Percentiles rank a stretch among this genome's conserved stretches.
phyloP scores from a whole-genome alignment of 2,113 vertebrate genomes.

The Excalfactoria chinensis region DNA sequence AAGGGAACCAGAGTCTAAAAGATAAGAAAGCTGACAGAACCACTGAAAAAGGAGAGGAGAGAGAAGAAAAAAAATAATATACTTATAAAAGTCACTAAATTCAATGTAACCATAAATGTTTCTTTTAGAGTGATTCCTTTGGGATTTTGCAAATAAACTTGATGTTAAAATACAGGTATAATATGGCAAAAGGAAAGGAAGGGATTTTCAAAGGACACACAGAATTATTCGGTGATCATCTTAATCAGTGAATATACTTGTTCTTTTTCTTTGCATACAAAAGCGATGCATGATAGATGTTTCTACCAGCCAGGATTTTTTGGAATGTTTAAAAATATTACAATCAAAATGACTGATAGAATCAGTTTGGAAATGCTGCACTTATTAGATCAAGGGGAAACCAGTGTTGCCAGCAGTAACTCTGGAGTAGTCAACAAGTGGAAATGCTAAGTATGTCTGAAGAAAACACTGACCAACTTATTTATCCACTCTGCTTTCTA shows the following conservation, averaged over 20 bases:
- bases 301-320: neutral
- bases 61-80: neutral
- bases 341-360: neutral
- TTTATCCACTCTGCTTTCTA: neutral
- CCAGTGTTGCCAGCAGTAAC: neutral
- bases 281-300: neutral
- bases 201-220: neutral
- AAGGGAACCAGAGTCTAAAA: conserved; percentile 3
- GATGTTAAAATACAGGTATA: neutral
- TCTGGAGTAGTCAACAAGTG: neutral
- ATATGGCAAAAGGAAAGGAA: neutral
- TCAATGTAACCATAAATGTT: neutral
- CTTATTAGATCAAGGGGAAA: neutral
- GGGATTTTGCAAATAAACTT: conserved; percentile 18
- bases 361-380: neutral
- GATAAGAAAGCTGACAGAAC: conserved; percentile 13
- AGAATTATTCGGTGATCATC: neutral
- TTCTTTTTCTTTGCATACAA: neutral
- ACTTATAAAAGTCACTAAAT: neutral
- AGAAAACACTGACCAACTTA: fast-evolving
- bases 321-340: neutral
- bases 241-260: neutral
- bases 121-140: neutral
- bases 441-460: neutral
- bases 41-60: neutral